Evolutionary conservation across 2,888 invertebrate genomes (phyloP).

Genomic region (Acleris laterana): DNA sequence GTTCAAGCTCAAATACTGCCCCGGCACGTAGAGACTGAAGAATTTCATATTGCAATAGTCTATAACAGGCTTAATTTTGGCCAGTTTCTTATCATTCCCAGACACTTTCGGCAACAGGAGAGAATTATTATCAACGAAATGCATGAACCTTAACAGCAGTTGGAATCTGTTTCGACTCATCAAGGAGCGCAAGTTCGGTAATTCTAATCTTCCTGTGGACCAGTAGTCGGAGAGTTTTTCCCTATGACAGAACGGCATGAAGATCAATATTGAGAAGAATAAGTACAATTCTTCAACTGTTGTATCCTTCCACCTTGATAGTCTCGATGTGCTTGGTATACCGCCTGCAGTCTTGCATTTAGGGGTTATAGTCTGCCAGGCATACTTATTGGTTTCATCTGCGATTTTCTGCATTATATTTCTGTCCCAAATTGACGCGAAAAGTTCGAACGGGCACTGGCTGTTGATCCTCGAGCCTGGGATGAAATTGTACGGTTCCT

Average conservation of each 20-base stretch:
- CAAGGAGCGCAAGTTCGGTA: slow-evolving; percentile 27
- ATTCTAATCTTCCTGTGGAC: slow-evolving; percentile 25
- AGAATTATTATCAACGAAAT: slow-evolving; percentile 32
- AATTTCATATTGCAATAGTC: slow-evolving; percentile 36
- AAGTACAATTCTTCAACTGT: slow-evolving; percentile 34
- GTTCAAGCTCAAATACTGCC: slow-evolving; percentile 31
- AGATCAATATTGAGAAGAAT: slow-evolving; percentile 28
- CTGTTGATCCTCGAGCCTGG: slow-evolving; percentile 29
- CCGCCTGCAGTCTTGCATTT: slow-evolving; percentile 36
- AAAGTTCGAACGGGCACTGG: slow-evolving; percentile 28
- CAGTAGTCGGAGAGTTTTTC: slow-evolving; percentile 31
- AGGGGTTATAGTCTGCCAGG: slow-evolving; percentile 35
- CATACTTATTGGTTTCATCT: slow-evolving; percentile 37
- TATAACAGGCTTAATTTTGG: slow-evolving; percentile 36
- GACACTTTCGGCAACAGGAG: slow-evolving; percentile 24
- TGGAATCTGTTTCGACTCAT: slow-evolving; percentile 34
- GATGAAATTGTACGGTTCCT: slow-evolving; percentile 22
- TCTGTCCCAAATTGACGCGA: slow-evolving; percentile 32
- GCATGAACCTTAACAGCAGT: slow-evolving; percentile 29
- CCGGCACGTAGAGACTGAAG: slow-evolving; percentile 23
- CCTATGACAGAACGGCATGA: slow-evolving; percentile 34
- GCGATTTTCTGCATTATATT: slow-evolving; percentile 37
- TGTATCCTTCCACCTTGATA: slow-evolving; percentile 33
- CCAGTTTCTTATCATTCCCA: slow-evolving; percentile 33
- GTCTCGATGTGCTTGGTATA: slow-evolving; percentile 27